phyloP scores from a whole-genome alignment of 2,888 invertebrate genomes.

The Drosophila mettleri region DNA sequence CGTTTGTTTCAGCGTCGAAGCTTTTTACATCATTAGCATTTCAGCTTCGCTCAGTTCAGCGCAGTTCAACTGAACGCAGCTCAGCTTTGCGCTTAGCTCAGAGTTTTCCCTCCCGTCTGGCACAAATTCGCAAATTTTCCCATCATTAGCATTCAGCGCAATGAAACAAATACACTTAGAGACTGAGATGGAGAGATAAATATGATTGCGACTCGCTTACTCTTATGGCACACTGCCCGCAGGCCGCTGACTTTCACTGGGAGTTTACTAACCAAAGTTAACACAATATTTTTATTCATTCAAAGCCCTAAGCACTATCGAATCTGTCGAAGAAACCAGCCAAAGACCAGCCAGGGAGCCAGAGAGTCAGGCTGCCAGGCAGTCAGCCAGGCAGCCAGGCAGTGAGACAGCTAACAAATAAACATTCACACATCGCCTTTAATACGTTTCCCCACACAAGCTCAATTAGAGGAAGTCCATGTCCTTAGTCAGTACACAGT shows the following conservation, averaged over 20 bases:
- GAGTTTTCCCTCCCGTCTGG: constrained; percentile 40
- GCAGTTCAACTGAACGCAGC: constrained; percentile 19
- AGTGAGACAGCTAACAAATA: constrained; percentile 28
- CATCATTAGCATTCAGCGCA: constrained; percentile 81
- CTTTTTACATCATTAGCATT: constrained; percentile 79
- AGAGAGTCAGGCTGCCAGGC: not conserved
- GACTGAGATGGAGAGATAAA: constrained; percentile 40
- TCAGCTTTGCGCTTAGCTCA: constrained; percentile 33
- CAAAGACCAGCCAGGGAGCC: not conserved
- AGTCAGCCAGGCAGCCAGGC: not conserved
- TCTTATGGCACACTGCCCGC: constrained; percentile 20
- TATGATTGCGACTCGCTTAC: constrained; percentile 26
- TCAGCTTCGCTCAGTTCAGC: constrained; percentile 51
- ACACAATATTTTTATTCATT: constrained; percentile 78
- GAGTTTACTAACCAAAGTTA: constrained; percentile 70
- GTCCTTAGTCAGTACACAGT: constrained; percentile 19
- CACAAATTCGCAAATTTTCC: constrained; percentile 80
- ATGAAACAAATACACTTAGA: constrained; percentile 80
- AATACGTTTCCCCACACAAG: constrained; percentile 76
- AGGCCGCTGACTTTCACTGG: constrained; percentile 24
- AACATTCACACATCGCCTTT: constrained; percentile 74
- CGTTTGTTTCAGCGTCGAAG: constrained; percentile 76
- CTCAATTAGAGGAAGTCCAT: constrained; percentile 72
- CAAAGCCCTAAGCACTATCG: constrained; percentile 63
- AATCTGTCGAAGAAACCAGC: constrained; percentile 45